These are phyloP conservation scores for Intellagama lesueurii DNA, from an alignment of 2,797 vertebrate species.

Conservation along the genomic window DNA sequence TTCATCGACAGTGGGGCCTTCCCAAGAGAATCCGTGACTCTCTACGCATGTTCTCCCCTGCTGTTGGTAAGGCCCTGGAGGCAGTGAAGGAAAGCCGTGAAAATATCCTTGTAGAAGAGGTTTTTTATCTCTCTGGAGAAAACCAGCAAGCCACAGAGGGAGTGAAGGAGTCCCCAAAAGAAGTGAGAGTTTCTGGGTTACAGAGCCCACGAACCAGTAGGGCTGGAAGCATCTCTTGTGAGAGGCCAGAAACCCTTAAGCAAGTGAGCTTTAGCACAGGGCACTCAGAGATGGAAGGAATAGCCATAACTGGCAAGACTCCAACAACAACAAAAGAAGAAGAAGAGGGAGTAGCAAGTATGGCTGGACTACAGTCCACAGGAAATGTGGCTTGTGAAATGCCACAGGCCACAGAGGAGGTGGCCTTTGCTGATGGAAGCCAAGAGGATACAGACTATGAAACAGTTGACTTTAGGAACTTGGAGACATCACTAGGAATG, in stretches of 20 bases:
- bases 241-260: neutral
- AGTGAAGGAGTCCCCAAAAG: neutral
- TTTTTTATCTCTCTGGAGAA: neutral
- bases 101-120: neutral
- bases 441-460: neutral
- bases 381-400: neutral
- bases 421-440: neutral
- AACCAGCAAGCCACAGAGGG: neutral
- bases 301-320: neutral
- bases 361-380: neutral
- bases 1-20: conserved; percentile 51
- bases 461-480: neutral
- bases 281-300: neutral
- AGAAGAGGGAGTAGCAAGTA: too few species aligned
- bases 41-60: neutral
- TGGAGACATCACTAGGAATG: neutral
- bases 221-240: neutral
- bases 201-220: neutral
- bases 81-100: neutral
- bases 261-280: neutral
- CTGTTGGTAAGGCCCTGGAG: neutral
- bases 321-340: neutral
- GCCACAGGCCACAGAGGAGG: neutral
- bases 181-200: neutral
- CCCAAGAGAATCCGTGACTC: conserved; percentile 51